Conservation (phyloP, 2,888 invertebrate species). For the Brenthis ino region DNA sequence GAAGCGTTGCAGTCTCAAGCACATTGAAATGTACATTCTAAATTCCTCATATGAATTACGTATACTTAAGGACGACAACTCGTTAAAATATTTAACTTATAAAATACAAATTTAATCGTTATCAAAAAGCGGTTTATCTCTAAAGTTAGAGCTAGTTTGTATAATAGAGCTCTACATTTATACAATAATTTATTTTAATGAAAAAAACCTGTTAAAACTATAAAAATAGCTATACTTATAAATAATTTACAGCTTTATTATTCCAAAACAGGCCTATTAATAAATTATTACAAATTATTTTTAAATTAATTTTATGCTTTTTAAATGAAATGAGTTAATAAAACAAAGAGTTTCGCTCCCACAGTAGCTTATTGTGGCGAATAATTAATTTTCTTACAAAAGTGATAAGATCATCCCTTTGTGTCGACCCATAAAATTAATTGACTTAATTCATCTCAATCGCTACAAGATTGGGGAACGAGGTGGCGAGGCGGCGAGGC, state of each 20-base stretch:
- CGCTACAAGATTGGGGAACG: conserved; percentile 40
- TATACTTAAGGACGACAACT: background rate
- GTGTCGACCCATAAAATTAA: conserved; percentile 66
- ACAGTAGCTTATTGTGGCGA: conserved; percentile 50
- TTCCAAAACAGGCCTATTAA: background rate
- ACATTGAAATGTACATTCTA: conserved; percentile 4
- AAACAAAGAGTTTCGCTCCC: conserved; percentile 42
- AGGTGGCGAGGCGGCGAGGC: conserved; percentile 33
- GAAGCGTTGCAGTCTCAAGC: background rate
- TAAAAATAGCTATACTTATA: conserved; percentile 1
- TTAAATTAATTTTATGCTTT: conserved; percentile 32
- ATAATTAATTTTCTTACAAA: conserved; percentile 66
- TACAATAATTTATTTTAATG: background rate
- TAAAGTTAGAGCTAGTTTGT: background rate
- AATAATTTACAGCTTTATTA: conserved; percentile 10
- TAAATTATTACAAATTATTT: conserved; percentile 27
- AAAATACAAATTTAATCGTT: background rate
- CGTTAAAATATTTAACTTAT: background rate
- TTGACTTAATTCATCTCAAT: conserved; percentile 71
- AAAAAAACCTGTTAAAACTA: conserved; percentile 9
- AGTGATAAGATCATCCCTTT: conserved; percentile 58
- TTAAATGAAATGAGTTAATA: conserved; percentile 37
- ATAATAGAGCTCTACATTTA: background rate
- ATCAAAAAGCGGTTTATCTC: too few relatives aligned
- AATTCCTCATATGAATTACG: conserved; percentile 9